A percentile compares a stretch with the other conserved stretches of the same genome.
phyloP scores from a whole-genome alignment of 1,140 invertebrate genomes.

The Apolygus lucorum region DNA sequence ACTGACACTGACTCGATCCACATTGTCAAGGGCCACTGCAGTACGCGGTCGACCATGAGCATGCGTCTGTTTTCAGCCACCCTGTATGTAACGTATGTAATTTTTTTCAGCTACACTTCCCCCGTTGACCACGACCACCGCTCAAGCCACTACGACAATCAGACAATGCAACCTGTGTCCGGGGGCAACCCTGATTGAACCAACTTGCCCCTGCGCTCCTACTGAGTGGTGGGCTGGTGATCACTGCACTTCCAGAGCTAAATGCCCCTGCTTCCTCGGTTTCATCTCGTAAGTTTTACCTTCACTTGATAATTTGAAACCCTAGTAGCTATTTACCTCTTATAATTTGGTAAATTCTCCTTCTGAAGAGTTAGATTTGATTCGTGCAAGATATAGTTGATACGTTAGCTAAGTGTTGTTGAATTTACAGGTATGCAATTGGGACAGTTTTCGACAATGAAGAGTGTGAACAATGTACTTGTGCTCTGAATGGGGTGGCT shows the following conservation, averaged over 20 bases:
- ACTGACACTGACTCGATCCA: no score
- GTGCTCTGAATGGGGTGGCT: slow-evolving; percentile 57
- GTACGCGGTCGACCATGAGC: no score
- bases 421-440: slow-evolving; percentile 60
- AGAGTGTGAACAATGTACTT: slow-evolving; percentile 66
- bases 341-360: no score
- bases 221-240: slow-evolving; percentile 60
- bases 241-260: slow-evolving; percentile 52
- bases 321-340: slow-evolving; percentile 16
- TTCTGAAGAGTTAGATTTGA: no score
- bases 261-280: slow-evolving; percentile 67
- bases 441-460: slow-evolving; percentile 56
- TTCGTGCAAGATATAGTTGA: no score
- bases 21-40: no score
- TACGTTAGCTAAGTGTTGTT: no score
- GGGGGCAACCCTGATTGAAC: slow-evolving; percentile 36
- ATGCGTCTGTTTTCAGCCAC: no score
- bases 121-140: slow-evolving; percentile 15
- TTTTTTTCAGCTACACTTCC: slow-evolving; percentile 12
- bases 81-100: no score
- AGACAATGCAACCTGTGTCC: slow-evolving; percentile 44
- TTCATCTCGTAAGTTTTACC: slow-evolving; percentile 46
- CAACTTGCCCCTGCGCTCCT: slow-evolving; percentile 38
- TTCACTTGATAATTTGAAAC: background rate
- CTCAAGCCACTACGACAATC: slow-evolving; percentile 19